Evolutionary conservation across 2,113 vertebrate species (phyloP), one percentile per base, ranked within the genome.

Genomic region (Myrmophylax atrothorax): DNA sequence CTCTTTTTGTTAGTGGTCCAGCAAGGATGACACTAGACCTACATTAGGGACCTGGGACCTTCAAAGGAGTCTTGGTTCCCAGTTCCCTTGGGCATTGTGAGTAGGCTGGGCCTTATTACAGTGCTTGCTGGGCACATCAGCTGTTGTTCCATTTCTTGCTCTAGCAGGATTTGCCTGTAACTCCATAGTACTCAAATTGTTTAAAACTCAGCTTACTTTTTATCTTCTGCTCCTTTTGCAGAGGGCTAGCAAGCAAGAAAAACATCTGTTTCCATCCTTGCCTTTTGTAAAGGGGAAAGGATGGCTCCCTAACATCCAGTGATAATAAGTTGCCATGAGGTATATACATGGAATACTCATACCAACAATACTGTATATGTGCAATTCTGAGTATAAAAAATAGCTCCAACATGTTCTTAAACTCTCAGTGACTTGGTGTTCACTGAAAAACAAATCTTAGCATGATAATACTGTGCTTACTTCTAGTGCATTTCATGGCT

Each of bases 401-500:
- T 40, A 60, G 64, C 35, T 84, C 64, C 64, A 72, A 0, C 52
- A 8, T 84, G 19, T 74, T 77, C 60, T 86, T 56, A 87, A 92
- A 49, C 49, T 63, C 50, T 52, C 33, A 25, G 74, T 59, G 56
- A 63, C 87, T 94, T 87, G 46, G 14, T 90, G 37, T 78, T 66
- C 60, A 75, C n/a, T 84, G 72, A 55, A 69, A 80, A 85, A 78
- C 38, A 63, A 91, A 88, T 74, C 20, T 7, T 80, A n/a, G 68
- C 59, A 15, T 63, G 47, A 38, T 88, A 47, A 90, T 60, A n/a
- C 77, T 6, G 0, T 50, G 40, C 80, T 75, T 78, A 70, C 84
- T 70, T 91, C 64, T 50, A 60, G 37, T 84, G 80, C 44, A 76
- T 91, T 95, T 93, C 84, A 82, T 40, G 75, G 82, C 79, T 75